Evolutionary conservation across 1,140 invertebrate species (phyloP).

Genomic region (Tenebrio molitor): DNA sequence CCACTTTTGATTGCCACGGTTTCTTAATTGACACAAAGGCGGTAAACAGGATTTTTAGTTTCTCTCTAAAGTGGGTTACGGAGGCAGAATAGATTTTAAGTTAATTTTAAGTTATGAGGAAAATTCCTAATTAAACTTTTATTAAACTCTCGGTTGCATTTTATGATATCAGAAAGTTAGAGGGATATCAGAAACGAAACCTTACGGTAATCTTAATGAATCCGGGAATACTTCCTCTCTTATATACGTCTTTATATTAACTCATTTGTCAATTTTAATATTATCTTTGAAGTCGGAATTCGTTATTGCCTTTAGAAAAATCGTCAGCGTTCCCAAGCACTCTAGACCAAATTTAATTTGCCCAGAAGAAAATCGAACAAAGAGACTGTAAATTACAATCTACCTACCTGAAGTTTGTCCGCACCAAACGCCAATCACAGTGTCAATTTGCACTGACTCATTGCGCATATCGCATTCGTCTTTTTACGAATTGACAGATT

Average conservation of each 20-base stretch:
- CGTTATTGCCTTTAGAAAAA: constrained; percentile 36
- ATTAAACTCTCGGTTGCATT: constrained; percentile 61
- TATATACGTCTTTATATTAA: constrained; percentile 54
- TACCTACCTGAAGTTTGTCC: no score
- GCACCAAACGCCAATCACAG: no score
- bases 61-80: constrained; percentile 17
- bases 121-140: constrained; percentile 65
- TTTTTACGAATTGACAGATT: no score
- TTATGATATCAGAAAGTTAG: constrained; percentile 61
- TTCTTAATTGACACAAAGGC: neutral
- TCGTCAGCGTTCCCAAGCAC: neutral
- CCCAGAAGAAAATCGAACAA: neutral
- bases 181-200: constrained; percentile 56
- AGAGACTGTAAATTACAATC: constrained; percentile 1
- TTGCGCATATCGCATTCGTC: no score
- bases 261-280: constrained; percentile 59
- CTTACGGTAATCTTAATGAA: constrained; percentile 59
- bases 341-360: neutral
- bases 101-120: constrained; percentile 60
- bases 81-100: constrained; percentile 47
- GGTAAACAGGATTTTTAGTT: constrained; percentile 3
- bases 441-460: no score
- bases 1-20: neutral
- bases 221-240: constrained; percentile 52
- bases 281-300: constrained; percentile 47